Base-by-base conservation (phyloP, 2,113 vertebrate genomes). In the Symphodus melops region DNA sequence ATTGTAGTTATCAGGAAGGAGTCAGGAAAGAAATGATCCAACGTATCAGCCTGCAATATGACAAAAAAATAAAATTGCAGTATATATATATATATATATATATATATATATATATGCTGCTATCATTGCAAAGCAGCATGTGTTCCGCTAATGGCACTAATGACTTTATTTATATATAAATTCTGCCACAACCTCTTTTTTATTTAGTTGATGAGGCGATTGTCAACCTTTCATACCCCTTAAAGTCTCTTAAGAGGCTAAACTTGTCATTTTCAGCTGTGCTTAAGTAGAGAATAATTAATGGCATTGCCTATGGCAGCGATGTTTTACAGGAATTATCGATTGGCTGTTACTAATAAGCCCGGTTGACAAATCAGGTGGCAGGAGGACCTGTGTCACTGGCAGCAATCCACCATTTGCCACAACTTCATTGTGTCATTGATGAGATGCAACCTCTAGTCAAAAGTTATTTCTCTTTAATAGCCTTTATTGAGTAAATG, bases 401-500 rank as follows among this genome's bases (percentile, higher is more conserved):
- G 76, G 63, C 79, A 58, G 59, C 37, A 23, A 88, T 81, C 79
- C 75, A 77, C 63, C 54, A 55, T 64, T 68, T 63, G 37, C 68
- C 63, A 75, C 70, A 25, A 60, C 68, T 69, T 76, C 77, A 74
- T 41, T 58, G 37, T 23, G 48, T 59, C 72, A 76, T 82, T 88
- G 80, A 89, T 76, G 75, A 67, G 81, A 82, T 49, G 77, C 72
- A 9, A 37, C 73, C 76, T 79, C 64, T 20, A 56, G 72, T 85
- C 74, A 65, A 72, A 81, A 80, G 78, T 91, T 92, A 90, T 90
- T 89, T 87, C 75, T 81, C 81, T 88, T 91, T 89, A 90, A 91
- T 86, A 74, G 86, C 68, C 79, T 89, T 91, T 91, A 94, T 94
- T 91, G 90, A 94, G 83, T 86, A 88, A 89, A 85, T 87, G 90